These are phyloP conservation scores for Cryptotermes secundus DNA, from an alignment of 1,140 invertebrate species.

Conservation along the genomic window DNA sequence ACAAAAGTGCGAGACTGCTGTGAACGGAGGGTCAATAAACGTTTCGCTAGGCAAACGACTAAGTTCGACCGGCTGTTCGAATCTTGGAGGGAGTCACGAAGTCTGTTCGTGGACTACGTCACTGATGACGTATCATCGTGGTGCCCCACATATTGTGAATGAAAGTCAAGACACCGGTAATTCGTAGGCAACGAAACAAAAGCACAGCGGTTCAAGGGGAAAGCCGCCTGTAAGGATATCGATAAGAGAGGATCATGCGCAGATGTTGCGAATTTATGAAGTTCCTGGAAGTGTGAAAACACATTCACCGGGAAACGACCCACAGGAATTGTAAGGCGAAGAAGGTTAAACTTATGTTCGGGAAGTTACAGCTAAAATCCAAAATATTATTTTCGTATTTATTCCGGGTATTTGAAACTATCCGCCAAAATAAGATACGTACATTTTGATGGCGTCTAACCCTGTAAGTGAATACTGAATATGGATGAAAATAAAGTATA, in stretches of 20 bases:
- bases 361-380: too few relatives aligned
- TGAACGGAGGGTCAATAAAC: neutral
- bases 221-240: neutral
- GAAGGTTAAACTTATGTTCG: too few relatives aligned
- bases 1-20: neutral
- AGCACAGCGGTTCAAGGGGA: neutral
- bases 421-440: too few relatives aligned
- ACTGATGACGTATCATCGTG: neutral
- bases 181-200: neutral
- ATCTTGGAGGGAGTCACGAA: neutral
- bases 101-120: neutral
- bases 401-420: too few relatives aligned
- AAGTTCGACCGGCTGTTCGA: neutral
- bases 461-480: too few relatives aligned
- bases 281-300: neutral
- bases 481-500: too few relatives aligned
- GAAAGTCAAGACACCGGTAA: conserved; percentile 6
- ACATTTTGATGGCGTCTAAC: too few relatives aligned
- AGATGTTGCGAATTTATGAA: neutral
- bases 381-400: too few relatives aligned
- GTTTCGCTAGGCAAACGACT: neutral
- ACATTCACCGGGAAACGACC: neutral
- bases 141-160: neutral
- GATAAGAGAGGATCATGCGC: neutral
- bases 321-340: too few relatives aligned